phyloP scores from a whole-genome alignment of 2,113 vertebrate genomes.

The Tylochromis polylepis region DNA sequence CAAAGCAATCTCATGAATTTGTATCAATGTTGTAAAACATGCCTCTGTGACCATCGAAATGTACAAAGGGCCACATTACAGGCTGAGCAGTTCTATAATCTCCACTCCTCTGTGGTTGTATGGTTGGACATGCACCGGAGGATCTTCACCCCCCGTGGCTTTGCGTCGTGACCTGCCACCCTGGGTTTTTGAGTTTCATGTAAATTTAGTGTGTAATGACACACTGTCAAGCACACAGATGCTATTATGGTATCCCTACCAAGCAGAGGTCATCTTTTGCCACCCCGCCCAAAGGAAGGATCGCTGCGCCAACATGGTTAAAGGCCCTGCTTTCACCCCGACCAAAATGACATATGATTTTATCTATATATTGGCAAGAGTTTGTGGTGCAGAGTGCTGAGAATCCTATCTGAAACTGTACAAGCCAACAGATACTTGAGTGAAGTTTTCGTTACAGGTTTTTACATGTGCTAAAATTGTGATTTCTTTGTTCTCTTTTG shows the following conservation, averaged over 20 bases:
- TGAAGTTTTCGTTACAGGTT: slow-evolving; percentile 21
- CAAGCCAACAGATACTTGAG: slow-evolving; percentile 26
- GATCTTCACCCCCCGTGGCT: slow-evolving; percentile 48
- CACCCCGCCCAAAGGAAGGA: slow-evolving; percentile 66
- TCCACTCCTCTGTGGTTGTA: slow-evolving; percentile 44
- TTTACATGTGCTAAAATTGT: background rate
- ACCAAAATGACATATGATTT: slow-evolving; percentile 75
- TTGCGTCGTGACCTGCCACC: slow-evolving; percentile 52
- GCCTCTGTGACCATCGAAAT: slow-evolving; percentile 12
- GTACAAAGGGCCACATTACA: slow-evolving; percentile 46
- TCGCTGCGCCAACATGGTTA: slow-evolving; percentile 51
- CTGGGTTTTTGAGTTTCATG: slow-evolving; percentile 58
- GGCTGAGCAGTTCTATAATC: slow-evolving; percentile 32
- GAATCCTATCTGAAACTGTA: slow-evolving; percentile 31
- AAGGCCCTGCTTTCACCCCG: slow-evolving; percentile 58
- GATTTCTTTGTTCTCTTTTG: background rate
- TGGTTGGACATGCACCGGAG: slow-evolving; percentile 14
- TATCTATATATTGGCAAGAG: slow-evolving; percentile 66
- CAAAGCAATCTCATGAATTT: slow-evolving; percentile 11
- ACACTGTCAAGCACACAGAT: slow-evolving; percentile 62
- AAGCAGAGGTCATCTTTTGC: slow-evolving; percentile 71
- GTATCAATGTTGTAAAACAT: slow-evolving; percentile 50
- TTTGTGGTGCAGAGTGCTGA: slow-evolving; percentile 42
- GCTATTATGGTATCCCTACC: slow-evolving; percentile 65
- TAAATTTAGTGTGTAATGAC: slow-evolving; percentile 77